Conservation (phyloP, 2,797 vertebrate species). For the Chrysolophus pictus region DNA sequence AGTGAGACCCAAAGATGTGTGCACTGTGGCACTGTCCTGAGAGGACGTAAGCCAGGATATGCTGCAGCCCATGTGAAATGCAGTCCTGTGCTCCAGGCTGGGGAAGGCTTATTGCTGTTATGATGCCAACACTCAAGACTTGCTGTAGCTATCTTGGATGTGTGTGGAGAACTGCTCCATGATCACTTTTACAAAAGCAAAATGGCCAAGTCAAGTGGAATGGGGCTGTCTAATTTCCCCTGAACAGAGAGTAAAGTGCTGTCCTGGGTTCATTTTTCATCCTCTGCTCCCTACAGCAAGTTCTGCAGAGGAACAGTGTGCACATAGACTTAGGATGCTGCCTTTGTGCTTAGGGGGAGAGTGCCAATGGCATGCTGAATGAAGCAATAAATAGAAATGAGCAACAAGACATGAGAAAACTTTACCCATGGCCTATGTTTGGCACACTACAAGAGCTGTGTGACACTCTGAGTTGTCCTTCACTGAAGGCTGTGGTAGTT, state of each 20-base stretch:
- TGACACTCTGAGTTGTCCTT: background rate
- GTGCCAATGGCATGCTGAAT: background rate
- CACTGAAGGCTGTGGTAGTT: background rate
- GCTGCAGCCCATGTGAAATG: background rate
- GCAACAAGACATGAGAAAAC: background rate
- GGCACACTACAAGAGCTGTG: background rate
- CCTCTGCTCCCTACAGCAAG: background rate
- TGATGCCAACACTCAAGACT: background rate
- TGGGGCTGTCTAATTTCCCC: background rate
- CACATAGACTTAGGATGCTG: background rate
- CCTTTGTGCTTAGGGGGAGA: background rate
- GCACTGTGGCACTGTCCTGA: accelerated
- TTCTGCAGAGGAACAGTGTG: background rate
- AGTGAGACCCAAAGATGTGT: background rate
- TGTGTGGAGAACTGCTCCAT: background rate
- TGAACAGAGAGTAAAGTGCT: background rate
- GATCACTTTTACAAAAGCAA: background rate
- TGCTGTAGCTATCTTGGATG: background rate
- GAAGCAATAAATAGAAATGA: background rate
- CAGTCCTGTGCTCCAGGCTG: background rate
- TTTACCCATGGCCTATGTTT: background rate
- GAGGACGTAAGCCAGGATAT: background rate
- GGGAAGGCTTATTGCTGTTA: background rate
- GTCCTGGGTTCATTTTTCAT: background rate
- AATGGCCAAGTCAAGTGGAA: background rate